Evolutionary conservation across 2,113 vertebrate genomes (phyloP), one percentile per base, ranked within the genome.

Genomic region (Stegastes partitus): DNA sequence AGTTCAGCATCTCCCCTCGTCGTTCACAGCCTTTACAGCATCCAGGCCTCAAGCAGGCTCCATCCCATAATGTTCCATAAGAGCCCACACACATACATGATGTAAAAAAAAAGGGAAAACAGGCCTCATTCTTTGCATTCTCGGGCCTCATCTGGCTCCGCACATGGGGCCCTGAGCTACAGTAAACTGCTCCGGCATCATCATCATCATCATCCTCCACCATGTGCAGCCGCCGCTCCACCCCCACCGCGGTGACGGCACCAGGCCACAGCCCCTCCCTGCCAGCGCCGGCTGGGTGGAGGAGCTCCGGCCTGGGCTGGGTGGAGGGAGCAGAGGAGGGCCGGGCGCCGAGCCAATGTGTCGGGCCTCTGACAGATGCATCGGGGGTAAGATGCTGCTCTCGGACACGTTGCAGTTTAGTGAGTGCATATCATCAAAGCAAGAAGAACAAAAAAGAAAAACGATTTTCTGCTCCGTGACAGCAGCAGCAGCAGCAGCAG

Each of bases 41-140:
- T 45, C 25, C 5, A 18, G 22, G n/a, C 34, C 23, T 64, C 47
- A 42, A 21, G 50, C 15, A 2, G 12, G 49, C 25, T 42, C 11
- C 21, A 28, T 23, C n/a, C 15, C 2, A 51, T 47, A 34, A 26
- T 51, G 47, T 70, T 78, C 55, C 14, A 64, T 39, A 47, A 49
- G 31, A 55, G 9, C 44, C 50, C 12, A 42, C 39, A 56, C 53
- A 55, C 5, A 45, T 28, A 68, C 64, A 84, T 53, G 25, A 75
- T 14, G 44, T 26, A 10, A 34, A 9, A 34, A 34, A 34, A 62
- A 74, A 21, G 59, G 23, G 50, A 26, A 63, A 79, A 59, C 68
- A 58, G 53, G 47, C 74, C 57, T 49, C 74, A 73, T 89, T 74
- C 71, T 75, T 74, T 58, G 34, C 72, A 82, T 89, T 90, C 63